Evolutionary conservation across 2,797 vertebrate species (phyloP).

Genomic region (Paramormyrops hopkinsi): DNA sequence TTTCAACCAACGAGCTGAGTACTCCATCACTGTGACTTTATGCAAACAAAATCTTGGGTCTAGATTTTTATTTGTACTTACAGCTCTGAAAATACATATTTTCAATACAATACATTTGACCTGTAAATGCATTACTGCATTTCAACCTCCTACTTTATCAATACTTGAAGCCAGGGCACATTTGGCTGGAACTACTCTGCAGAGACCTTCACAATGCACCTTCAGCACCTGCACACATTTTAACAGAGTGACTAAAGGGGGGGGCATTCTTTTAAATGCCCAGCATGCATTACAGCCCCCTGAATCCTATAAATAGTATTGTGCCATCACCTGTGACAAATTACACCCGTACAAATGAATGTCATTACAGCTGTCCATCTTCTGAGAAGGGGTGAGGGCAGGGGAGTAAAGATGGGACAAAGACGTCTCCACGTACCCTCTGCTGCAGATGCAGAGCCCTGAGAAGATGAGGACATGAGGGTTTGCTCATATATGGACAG

Average conservation of each 20-base stretch:
- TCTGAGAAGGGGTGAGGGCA: neutral
- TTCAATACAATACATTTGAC: neutral
- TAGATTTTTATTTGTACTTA: neutral
- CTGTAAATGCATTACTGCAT: neutral
- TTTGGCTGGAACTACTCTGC: neutral
- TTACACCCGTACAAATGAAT: neutral
- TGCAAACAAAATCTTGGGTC: neutral
- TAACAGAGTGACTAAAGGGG: neutral
- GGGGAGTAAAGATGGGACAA: neutral
- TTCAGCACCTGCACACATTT: neutral
- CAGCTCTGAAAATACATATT: neutral
- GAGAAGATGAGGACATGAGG: slow-evolving; percentile 80
- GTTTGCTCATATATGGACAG: slow-evolving; percentile 94
- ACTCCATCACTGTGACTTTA: neutral
- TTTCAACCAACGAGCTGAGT: neutral
- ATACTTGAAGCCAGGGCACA: neutral
- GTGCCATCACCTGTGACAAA: neutral
- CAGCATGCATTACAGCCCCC: neutral
- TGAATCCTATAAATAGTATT: neutral
- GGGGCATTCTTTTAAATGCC: neutral
- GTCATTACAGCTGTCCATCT: neutral
- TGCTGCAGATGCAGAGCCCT: slow-evolving; percentile 83
- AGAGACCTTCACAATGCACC: neutral
- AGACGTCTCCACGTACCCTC: slow-evolving; percentile 68
- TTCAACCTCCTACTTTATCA: neutral